Evolutionary conservation across 2,888 invertebrate genomes (phyloP), one percentile per base, ranked within the genome.

Genomic region (Oligia fasciuncula): DNA sequence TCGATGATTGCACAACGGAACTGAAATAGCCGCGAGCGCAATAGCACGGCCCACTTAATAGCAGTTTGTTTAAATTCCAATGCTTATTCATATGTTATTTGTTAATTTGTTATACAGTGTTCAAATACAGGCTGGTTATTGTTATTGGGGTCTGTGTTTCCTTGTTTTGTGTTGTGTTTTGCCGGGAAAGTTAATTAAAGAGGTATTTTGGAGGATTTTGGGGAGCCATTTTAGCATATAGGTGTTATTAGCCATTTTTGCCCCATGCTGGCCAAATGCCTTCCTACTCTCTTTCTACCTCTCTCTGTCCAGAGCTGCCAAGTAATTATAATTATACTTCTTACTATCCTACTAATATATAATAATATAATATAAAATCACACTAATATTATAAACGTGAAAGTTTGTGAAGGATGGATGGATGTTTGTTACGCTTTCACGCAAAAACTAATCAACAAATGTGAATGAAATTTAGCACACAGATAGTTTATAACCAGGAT

Each of bases 41-140:
- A 72, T 69, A 79, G 72, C 85, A 46, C 89, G 90, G 83, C 92
- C 91, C 89, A 91, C 90, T 91, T 92, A 89, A 83, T 87, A 29
- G 73, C 71, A 84, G 89, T 87, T 89, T 92, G 93, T 91, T 92
- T 91, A 85, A 90, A 92, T 91, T 90, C 90, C 93, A 71, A 77
- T 72, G 90, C 85, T 87, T 89, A 90, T 90, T 89, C 88, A 88
- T 83, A 89, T 90, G 86, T 86, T 90, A 91, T 91, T 92, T 77
- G 87, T 83, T 90, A 90, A 89, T 91, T 91, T 89, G 90, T 89
- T 90, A 83, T 85, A 84, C 80, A 81, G 85, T 82, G 72, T 83
- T 70, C 76, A 80, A 83, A 84, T 85, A 87, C 87, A 74, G 23
- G 1, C 54, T 8, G 14, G 60, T 83, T 84, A 85, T 84, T 86